These are phyloP conservation scores for Nyctereutes procyonoides DNA, from an alignment of 2,113 vertebrate species.

Conservation along the genomic window DNA sequence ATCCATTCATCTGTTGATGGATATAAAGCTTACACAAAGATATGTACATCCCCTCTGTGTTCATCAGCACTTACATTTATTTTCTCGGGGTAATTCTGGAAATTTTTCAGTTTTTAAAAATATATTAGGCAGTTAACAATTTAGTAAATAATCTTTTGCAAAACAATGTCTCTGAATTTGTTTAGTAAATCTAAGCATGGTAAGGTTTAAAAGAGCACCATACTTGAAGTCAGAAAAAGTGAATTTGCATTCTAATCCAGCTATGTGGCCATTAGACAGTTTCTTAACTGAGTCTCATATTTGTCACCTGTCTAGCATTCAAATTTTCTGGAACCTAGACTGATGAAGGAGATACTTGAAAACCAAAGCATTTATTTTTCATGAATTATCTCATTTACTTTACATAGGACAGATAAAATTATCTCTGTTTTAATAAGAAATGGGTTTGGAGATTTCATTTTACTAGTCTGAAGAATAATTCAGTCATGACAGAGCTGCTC, in stretches of 20 bases:
- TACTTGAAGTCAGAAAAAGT: neutral
- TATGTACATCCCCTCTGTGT: neutral
- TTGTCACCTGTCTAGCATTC: neutral
- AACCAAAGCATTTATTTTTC: neutral
- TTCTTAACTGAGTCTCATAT: neutral
- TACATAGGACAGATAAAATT: neutral
- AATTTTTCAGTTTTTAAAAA: neutral
- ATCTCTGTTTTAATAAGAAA: neutral
- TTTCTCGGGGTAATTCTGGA: neutral
- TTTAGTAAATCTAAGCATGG: neutral
- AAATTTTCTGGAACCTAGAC: neutral
- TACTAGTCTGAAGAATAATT: neutral
- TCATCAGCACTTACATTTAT: neutral
- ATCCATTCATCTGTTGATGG: neutral
- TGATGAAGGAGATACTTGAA: neutral
- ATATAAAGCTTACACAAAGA: neutral
- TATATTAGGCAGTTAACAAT: neutral
- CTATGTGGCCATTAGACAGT: neutral
- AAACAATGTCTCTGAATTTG: neutral
- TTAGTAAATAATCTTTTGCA: constrained; percentile 12
- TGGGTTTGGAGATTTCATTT: neutral
- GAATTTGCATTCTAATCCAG: neutral
- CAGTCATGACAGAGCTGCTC: neutral
- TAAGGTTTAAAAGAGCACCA: neutral
- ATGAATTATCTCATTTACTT: neutral